phyloP scores from a whole-genome alignment of 2,113 vertebrate species.

The Procavia capensis region DNA sequence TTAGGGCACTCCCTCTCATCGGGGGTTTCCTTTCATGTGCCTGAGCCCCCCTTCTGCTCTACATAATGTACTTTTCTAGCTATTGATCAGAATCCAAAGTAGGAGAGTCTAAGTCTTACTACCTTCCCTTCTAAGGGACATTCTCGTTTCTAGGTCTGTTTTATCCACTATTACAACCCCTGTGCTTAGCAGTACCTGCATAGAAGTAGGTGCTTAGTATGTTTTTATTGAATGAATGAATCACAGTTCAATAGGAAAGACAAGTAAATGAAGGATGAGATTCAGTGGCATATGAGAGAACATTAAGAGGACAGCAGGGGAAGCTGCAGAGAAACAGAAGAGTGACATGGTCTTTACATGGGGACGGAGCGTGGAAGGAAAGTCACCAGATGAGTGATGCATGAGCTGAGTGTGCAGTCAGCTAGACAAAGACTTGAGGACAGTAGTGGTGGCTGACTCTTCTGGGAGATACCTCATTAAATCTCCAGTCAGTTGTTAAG shows the following conservation, averaged over 20 bases:
- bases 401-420: not conserved
- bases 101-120: not conserved
- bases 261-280: not conserved
- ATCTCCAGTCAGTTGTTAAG: no score
- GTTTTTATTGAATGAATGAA: not conserved
- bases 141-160: no score
- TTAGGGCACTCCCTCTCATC: not conserved
- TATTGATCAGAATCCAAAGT: not conserved
- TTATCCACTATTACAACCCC: no score
- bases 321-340: not conserved
- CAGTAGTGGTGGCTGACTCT: not conserved
- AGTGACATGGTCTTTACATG: not conserved
- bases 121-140: not conserved
- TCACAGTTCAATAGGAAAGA: not conserved
- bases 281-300: not conserved
- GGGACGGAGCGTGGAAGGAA: not conserved
- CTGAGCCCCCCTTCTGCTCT: not conserved
- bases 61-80: not conserved
- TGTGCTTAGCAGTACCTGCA: not conserved
- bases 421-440: not conserved
- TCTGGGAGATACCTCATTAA: no score
- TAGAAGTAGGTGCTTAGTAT: fast-evolving
- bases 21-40: not conserved
- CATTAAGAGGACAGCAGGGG: not conserved
- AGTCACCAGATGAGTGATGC: not conserved